Evolutionary conservation across 2,888 invertebrate species (phyloP), one percentile per base, ranked within the genome.

Genomic region (Ferrisia virgata): DNA sequence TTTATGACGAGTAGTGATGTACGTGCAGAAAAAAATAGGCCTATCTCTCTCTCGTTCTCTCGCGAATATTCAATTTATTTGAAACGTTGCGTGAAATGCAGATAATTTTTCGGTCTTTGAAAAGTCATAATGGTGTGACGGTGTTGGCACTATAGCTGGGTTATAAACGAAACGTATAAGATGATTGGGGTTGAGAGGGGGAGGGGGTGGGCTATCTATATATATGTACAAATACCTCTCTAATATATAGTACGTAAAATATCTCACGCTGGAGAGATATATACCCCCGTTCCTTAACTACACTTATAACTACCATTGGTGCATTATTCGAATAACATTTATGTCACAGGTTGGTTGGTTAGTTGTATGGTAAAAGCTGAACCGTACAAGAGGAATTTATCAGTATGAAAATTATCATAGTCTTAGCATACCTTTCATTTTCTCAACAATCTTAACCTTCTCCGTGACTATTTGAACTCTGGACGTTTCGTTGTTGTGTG

Each of bases 401-500:
- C 47, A 47, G 47, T 47, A 47, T 64, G 58, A 64, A 64, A 64
- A 64, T 64, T 47, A 47, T 47, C 47, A 64, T 64, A 64, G 25
- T 64, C 58, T 64, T 28, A 47, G 58, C 58, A 64, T 64, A 64
- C 58, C 58, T 64, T 64, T 64, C 58, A 64, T 64, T 64, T 64
- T 64, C 58, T 28, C 28, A 64, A 25, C 58, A 28, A 28, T 64
- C 58, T 64, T 64, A 64, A 64, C 58, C 58, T 64, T n/a, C n/a
- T n/a, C n/a, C 58, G 58, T 64, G 58, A 64, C 58, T 64, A 64
- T 64, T 64, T 64, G 58, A 64, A 64, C 58, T 64, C 58, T 28
- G 58, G 47, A 47, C 47, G 18, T 3, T n/a, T n/a, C 6, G 47
- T 6, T 43, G 40, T 13, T 40, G 40, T n/a, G n/a, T n/a, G n/a